Percentiles rank a stretch among this genome's conserved stretches.
phyloP scores from a whole-genome alignment of 2,113 vertebrate genomes.

The Camarhynchus parvulus region DNA sequence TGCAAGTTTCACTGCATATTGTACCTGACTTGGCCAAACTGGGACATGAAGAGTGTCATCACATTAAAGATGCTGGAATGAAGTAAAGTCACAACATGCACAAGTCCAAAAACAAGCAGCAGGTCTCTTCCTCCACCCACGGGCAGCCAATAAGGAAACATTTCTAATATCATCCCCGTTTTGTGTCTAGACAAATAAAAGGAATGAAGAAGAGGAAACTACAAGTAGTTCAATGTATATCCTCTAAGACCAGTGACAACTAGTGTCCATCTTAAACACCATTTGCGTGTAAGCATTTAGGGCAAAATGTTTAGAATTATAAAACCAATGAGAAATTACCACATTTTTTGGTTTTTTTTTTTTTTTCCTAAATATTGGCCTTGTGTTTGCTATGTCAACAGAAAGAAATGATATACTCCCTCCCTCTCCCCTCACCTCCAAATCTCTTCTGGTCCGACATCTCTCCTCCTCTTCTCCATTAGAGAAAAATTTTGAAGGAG shows the following conservation, averaged over 20 bases:
- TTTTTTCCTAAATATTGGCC: conserved; percentile 31
- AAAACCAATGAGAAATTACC: conserved; percentile 2
- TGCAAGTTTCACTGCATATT: conserved; percentile 54
- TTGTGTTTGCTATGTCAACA: conserved; percentile 59
- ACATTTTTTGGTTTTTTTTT: not conserved
- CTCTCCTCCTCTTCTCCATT: not conserved
- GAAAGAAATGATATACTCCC: conserved; percentile 22
- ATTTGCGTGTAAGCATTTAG: not conserved
- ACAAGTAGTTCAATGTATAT: conserved; percentile 46
- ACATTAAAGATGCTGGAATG: conserved; percentile 66
- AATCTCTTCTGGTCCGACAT: not conserved
- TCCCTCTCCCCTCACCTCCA: not conserved
- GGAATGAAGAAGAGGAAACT: conserved; percentile 62
- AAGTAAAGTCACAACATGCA: conserved; percentile 70
- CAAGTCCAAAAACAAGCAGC: conserved; percentile 68
- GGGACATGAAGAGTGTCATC: conserved; percentile 60
- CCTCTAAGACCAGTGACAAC: conserved; percentile 26
- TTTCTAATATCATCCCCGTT: conserved; percentile 66
- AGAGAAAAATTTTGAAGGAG: not conserved
- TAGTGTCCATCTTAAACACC: not conserved
- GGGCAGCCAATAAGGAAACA: conserved; percentile 66
- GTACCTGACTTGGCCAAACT: conserved; percentile 66
- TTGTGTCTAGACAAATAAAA: conserved; percentile 68
- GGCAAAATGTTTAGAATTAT: not conserved
- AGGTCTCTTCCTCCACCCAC: conserved; percentile 62